Evolutionary conservation across 2,113 vertebrate species (phyloP).

Genomic region (Phodopus roborovskii): DNA sequence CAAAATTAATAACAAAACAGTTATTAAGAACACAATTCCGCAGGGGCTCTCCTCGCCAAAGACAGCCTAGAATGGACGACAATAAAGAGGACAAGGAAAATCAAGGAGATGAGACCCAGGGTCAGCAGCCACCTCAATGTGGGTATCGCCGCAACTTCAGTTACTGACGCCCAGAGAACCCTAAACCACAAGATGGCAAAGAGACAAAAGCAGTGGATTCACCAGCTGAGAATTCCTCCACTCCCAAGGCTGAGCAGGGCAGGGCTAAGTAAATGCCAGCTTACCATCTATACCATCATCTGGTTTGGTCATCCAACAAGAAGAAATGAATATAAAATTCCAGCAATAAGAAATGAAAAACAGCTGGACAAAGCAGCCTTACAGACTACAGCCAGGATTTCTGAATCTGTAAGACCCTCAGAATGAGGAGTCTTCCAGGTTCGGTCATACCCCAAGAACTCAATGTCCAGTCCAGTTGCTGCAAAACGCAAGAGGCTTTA

Average conservation of each 20-base stretch:
- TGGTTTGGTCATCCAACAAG: constrained; percentile 99
- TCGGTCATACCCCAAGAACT: no score
- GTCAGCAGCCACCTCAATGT: constrained; percentile 96
- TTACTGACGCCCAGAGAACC: constrained; percentile 96
- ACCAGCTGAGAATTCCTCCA: constrained; percentile 97
- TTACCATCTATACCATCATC: constrained; percentile 98
- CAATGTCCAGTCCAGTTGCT: no score
- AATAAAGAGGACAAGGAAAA: constrained; percentile 99
- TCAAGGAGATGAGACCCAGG: constrained; percentile 94
- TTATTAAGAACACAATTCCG: no score
- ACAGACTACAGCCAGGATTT: no score
- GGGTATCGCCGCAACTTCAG: constrained; percentile 98
- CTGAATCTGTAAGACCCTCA: no score
- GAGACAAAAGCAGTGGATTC: constrained; percentile 97
- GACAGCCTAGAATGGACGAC: constrained; percentile 93
- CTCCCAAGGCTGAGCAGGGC: constrained; percentile 99
- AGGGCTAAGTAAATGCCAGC: constrained; percentile 98
- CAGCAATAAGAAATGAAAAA: constrained; percentile 99
- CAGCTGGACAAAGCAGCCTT: no score
- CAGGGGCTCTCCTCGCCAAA: constrained; percentile 97
- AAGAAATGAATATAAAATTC: constrained; percentile 94
- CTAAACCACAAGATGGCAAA: constrained; percentile 97
- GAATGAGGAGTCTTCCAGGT: no score
- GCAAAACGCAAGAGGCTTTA: no score
- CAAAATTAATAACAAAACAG: no score